Evolutionary conservation across 2,113 vertebrate genomes (phyloP).

Genomic region (Sylvietta virens): DNA sequence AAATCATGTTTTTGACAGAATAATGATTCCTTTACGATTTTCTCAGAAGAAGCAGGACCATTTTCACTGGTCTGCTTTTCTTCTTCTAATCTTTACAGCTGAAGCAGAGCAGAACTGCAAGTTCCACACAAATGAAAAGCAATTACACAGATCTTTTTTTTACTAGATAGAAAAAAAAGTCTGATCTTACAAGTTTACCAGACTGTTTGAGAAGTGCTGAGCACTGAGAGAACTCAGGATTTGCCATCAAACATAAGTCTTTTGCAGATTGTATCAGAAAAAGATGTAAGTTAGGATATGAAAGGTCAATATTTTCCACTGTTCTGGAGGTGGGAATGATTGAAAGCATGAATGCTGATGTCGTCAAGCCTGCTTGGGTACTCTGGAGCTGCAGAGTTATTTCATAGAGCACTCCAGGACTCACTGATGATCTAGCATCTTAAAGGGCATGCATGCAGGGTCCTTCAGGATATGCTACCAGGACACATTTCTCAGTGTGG

Average conservation of each 20-base stretch:
- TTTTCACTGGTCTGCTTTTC: background rate
- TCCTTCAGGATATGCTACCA: background rate
- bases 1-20: background rate
- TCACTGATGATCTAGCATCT: background rate
- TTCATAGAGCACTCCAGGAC: background rate
- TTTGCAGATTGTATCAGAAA: background rate
- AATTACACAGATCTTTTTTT: background rate
- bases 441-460: background rate
- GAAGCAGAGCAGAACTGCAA: slow-evolving; percentile 8
- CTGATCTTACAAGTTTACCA: background rate
- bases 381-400: background rate
- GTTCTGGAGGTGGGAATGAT: background rate
- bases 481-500: background rate
- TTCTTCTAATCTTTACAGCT: background rate
- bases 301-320: background rate
- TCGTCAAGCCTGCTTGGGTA: background rate
- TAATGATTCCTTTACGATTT: background rate
- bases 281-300: background rate
- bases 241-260: background rate
- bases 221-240: background rate
- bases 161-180: background rate
- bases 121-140: slow-evolving; percentile 14
- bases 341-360: background rate
- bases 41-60: background rate
- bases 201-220: background rate